Evolutionary conservation across 2,797 vertebrate species (phyloP), one percentile per base, ranked within the genome.

Genomic region (Eospalax fontanierii): DNA sequence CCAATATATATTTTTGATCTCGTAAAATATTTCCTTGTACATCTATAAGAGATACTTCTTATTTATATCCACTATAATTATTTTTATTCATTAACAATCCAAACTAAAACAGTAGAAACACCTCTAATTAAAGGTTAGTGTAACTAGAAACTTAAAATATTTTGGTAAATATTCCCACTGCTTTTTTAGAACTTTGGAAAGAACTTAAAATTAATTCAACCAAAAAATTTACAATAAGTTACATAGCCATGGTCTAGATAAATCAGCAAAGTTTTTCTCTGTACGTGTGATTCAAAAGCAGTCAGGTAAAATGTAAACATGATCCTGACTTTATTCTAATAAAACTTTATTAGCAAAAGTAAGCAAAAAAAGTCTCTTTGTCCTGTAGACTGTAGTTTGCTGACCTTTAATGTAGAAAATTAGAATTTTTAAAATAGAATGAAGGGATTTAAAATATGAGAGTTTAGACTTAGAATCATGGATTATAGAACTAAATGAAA

Each of bases 291-390:
- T 7, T 78, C 71, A 78, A 65, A 90, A 82, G 24, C 24, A 87
- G 18, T 28, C 65, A 57, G 43, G 68, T 18, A 71, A 35, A 33
- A 40, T 75, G 26, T 93, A 87, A 63, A 73, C 43, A 83, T 73
- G 30, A 66, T 54, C 33, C 43, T 46, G 46, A 11, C 46, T 46
- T 46, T 46, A 11, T 46, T 46, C 46, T 11, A 90, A 61, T 73
- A 66, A 57, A 82, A 87, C 78, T 81, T 59, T 65, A 86, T 86
- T 85, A 73, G 91, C 14, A 73, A 74, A 89, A 86, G 46, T 19
- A 68, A 33, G 26, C 50, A 61, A n/a, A 61, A 28, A 83, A 2
- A 75, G n/a, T n/a, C n/a, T n/a, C n/a, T 54, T 70, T 83, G n/a
- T 14, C 38, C 70, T 88, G 21, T 15, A 35, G 50, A 26, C 76